Conservation (phyloP, 2,797 vertebrate genomes). For the Gallirallus australis region DNA sequence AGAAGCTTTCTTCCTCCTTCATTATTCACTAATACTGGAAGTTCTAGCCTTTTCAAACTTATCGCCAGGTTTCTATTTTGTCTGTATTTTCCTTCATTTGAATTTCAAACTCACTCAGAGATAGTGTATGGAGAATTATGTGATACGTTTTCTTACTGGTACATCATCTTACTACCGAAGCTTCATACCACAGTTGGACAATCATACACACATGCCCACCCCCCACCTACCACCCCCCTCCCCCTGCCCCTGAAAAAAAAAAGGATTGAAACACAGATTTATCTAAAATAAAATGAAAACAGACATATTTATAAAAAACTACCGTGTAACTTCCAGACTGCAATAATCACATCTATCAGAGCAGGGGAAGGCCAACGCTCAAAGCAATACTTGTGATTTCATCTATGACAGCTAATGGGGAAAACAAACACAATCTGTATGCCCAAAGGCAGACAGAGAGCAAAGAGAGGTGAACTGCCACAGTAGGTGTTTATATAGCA, state of each 20-base stretch:
- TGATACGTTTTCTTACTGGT: not conserved
- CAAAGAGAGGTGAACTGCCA: not conserved
- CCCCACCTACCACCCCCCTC: too few species aligned
- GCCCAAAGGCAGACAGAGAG: not conserved
- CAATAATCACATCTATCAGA: not conserved
- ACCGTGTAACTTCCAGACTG: not conserved
- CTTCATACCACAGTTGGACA: not conserved
- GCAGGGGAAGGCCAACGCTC: not conserved
- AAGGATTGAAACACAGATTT: not conserved
- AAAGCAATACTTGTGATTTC: not conserved
- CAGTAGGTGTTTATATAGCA: not conserved
- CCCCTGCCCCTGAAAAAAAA: too few species aligned
- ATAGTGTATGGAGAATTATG: not conserved
- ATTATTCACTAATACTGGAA: not conserved
- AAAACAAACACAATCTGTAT: not conserved
- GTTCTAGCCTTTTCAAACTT: not conserved
- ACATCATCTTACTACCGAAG: not conserved
- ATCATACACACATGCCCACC: not conserved
- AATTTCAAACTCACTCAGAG: not conserved
- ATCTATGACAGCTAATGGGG: not conserved
- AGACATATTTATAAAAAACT: not conserved
- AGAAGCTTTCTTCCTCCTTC: not conserved
- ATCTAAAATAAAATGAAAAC: not conserved
- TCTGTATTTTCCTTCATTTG: not conserved
- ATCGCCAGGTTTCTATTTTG: not conserved